These are phyloP conservation scores for Synanthedon vespiformis DNA, from an alignment of 2,888 invertebrate species.

Conservation along the genomic window DNA sequence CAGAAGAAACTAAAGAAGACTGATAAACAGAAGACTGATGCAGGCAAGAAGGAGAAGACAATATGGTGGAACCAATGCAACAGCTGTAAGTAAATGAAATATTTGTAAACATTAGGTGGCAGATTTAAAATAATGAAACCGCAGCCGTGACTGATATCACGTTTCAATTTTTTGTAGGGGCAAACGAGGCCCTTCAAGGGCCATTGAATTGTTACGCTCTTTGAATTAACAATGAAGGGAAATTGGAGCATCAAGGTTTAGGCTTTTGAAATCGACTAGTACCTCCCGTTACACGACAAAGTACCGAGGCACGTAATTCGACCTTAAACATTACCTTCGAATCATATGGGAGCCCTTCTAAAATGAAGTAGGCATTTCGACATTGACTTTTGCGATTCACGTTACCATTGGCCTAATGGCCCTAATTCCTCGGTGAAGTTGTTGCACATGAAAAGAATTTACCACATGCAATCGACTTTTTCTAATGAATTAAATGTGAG, in stretches of 20 bases:
- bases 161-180: slow-evolving; percentile 26
- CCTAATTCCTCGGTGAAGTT: neutral
- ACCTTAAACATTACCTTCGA: slow-evolving; percentile 61
- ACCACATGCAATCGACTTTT: too few relatives aligned
- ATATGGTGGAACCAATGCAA: slow-evolving; percentile 68
- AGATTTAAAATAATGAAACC: neutral
- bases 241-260: slow-evolving; percentile 64
- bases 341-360: slow-evolving; percentile 59
- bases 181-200: slow-evolving; percentile 49
- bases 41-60: slow-evolving; percentile 45
- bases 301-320: slow-evolving; percentile 46
- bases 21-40: slow-evolving; percentile 63
- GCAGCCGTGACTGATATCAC: slow-evolving; percentile 1
- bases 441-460: too few relatives aligned
- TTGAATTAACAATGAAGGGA: slow-evolving; percentile 67
- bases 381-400: slow-evolving; percentile 52
- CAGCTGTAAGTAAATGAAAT: slow-evolving; percentile 42
- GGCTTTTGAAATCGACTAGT: slow-evolving; percentile 62
- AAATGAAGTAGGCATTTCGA: slow-evolving; percentile 49
- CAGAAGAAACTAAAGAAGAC: slow-evolving; percentile 65
- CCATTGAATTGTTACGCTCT: slow-evolving; percentile 53
- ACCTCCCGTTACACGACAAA: slow-evolving; percentile 40
- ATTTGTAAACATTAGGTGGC: neutral
- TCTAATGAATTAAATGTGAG: too few relatives aligned
- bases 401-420: slow-evolving; percentile 40